A percentile compares a stretch with the other conserved stretches of the same genome.
Conservation (phyloP, 2,113 vertebrate genomes). For the Isurus oxyrinchus region DNA sequence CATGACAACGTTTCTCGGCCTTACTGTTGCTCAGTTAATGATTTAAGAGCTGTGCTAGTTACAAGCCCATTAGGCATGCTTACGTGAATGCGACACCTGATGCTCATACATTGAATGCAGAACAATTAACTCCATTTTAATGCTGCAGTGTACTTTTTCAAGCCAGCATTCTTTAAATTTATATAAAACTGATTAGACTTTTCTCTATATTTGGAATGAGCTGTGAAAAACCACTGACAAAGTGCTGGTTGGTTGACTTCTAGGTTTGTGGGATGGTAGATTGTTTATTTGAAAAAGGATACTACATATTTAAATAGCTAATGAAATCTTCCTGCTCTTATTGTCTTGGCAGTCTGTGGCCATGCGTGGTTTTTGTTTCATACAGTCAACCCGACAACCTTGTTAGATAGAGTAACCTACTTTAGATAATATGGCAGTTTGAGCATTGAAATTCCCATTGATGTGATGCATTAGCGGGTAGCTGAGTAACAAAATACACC, state of each 20-base stretch:
- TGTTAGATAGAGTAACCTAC: conserved; percentile 24
- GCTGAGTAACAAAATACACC: not conserved
- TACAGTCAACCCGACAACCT: not conserved
- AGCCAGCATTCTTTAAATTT: not conserved
- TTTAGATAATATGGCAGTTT: not conserved
- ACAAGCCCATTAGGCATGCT: conserved; percentile 24
- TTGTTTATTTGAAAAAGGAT: conserved; percentile 1
- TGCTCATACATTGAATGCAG: not conserved
- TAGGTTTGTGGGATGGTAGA: not conserved
- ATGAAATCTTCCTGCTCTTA: conserved; percentile 17
- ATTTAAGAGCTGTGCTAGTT: conserved; percentile 31
- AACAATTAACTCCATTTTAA: not conserved
- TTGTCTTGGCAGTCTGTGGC: conserved; percentile 5
- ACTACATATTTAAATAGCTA: conserved; percentile 3
- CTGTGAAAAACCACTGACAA: not conserved
- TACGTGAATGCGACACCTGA: conserved; percentile 26
- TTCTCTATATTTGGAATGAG: not conserved
- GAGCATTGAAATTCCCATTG: not conserved
- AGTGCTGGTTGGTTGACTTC: not conserved
- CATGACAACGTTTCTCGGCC: conserved; percentile 1
- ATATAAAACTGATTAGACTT: not conserved
- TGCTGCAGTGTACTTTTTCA: conserved; percentile 10
- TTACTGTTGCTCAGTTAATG: conserved; percentile 23
- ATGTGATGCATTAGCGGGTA: not conserved
- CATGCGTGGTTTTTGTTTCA: conserved; percentile 30